phyloP scores from a whole-genome alignment of 2,888 invertebrate genomes.

The Andrena chrysosceles region DNA sequence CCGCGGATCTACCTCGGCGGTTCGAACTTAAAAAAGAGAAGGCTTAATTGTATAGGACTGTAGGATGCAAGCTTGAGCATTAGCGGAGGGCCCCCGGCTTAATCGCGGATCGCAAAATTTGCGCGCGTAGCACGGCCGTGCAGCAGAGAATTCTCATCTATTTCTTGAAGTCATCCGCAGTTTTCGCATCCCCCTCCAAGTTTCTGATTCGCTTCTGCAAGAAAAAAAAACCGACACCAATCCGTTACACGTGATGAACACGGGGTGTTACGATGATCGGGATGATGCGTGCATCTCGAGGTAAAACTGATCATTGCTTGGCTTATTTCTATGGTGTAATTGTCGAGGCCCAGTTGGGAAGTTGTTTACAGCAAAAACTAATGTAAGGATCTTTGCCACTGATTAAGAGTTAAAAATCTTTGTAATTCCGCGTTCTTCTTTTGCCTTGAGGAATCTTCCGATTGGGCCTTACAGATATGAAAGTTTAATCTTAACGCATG shows the following conservation, averaged over 20 bases:
- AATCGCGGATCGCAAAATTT: conserved; percentile 64
- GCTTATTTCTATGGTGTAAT: conserved; percentile 17
- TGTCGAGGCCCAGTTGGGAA: conserved; percentile 21
- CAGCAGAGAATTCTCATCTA: conserved; percentile 72
- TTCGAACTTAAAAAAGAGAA: background rate
- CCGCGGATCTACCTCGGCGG: background rate
- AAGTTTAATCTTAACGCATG: conserved; percentile 31
- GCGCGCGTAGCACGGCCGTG: conserved; percentile 64
- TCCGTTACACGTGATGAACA: conserved; percentile 70
- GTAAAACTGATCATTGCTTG: conserved; percentile 36
- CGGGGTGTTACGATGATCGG: conserved; percentile 53
- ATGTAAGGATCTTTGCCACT: background rate
- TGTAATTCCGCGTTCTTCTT: background rate
- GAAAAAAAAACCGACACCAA: conserved; percentile 79
- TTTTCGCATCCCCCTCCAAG: conserved; percentile 74
- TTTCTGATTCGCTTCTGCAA: conserved; percentile 86
- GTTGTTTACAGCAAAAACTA: background rate
- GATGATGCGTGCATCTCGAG: conserved; percentile 51
- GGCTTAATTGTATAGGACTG: conserved; percentile 26
- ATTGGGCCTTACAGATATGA: conserved; percentile 5
- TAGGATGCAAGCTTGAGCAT: conserved; percentile 65
- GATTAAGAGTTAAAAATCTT: background rate
- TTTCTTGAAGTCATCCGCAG: conserved; percentile 80
- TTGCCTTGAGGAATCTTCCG: background rate
- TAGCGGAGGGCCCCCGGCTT: conserved; percentile 53